Base-by-base conservation (phyloP, 2,888 invertebrate genomes). In the Tinea semifulvella region DNA sequence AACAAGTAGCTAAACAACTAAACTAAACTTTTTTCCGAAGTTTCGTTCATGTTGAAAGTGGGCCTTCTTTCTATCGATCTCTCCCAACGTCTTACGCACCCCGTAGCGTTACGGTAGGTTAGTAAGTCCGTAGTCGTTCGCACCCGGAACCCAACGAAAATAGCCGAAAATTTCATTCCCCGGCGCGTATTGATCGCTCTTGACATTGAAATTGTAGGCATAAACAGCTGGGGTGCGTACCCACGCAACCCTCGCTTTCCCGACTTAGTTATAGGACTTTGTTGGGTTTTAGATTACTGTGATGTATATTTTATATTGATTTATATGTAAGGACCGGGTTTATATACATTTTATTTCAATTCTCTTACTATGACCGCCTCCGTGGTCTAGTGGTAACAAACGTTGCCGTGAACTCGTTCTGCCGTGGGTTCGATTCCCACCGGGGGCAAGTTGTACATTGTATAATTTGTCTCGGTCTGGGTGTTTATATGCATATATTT, bases 181-280 rank as follows among this genome's bases (percentile, higher is more conserved):
- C 67, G 69, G 68, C 63, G 58, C 2, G 60, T 81, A 81, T 81
- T 75, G 82, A 81, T 82, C 80, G 77, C 64, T 65, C 76, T 77
- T 80, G 82, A 81, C 80, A 79, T 81, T 81, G 80, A 77, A 82
- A 76, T 72, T 60, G 71, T 65, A 68, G 70, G 71, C 65, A 68
- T 68, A 67, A 80, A 75, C 80, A 77, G 79, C 80, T 79, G 80
- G 68, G n/a, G n/a, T n/a, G n/a, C n/a, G n/a, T n/a, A 63, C 53
- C 52, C 68, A 68, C 65, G 68, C 70, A 64, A n/a, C n/a, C n/a
- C n/a, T n/a, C n/a, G n/a, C n/a, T 47, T 47, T 46, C 51, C 45
- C 48, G 43, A 44, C 44, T 48, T 40, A 46, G 47, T 50, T 47
- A 50, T 47, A 48, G 47, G 52, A 44, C 14, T 20, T 40, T 20